A percentile compares a stretch with the other conserved stretches of the same genome.
These are phyloP conservation scores for Sarcophaga caerulescens DNA, from an alignment of 2,888 invertebrate species.

Conservation along the genomic window DNA sequence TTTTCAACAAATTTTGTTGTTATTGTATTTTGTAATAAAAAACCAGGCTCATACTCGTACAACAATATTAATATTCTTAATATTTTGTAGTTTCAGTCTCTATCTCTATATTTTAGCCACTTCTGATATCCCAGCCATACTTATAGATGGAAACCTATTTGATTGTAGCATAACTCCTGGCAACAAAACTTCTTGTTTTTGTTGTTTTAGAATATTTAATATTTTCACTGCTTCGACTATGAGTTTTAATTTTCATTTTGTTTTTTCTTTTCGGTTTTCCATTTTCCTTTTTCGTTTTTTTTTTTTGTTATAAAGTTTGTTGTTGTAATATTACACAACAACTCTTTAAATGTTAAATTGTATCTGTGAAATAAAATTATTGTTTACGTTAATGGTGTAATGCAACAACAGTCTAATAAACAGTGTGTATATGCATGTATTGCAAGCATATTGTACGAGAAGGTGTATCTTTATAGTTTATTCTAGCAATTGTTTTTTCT, in stretches of 20 bases:
- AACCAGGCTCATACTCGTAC: neutral
- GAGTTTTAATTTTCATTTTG: no score
- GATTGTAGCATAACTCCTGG: conserved; percentile 46
- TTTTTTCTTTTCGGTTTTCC: neutral
- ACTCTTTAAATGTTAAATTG: conserved; percentile 59
- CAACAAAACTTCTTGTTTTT: conserved; percentile 43
- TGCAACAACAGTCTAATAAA: neutral
- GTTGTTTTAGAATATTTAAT: conserved; percentile 10
- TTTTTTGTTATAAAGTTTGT: conserved; percentile 18
- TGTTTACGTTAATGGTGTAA: neutral
- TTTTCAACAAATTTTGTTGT: neutral
- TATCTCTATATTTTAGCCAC: conserved; percentile 32
- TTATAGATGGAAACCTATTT: conserved; percentile 23
- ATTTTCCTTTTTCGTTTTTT: neutral
- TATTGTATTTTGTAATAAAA: neutral
- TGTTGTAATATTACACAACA: conserved; percentile 40
- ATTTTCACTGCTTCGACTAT: no score
- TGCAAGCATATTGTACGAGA: neutral
- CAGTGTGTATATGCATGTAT: neutral
- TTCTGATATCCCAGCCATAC: neutral
- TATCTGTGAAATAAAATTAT: conserved; percentile 20
- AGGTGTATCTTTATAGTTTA: conserved; percentile 37
- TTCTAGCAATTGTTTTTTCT: conserved; percentile 24
- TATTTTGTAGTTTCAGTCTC: conserved; percentile 2
- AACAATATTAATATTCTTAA: neutral